These are phyloP conservation scores for Agonum fuliginosum DNA, from an alignment of 2,888 invertebrate species.

Conservation along the genomic window DNA sequence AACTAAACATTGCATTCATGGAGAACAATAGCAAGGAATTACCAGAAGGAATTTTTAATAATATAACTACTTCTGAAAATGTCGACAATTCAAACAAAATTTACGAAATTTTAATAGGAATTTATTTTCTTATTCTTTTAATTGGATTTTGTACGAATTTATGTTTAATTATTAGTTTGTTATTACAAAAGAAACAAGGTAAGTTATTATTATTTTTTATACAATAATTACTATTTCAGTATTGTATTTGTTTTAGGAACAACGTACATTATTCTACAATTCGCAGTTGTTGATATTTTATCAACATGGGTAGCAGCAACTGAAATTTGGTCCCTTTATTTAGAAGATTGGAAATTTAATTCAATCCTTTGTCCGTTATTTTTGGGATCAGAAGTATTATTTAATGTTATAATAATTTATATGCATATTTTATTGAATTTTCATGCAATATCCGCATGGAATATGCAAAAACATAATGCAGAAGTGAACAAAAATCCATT, in stretches of 20 bases:
- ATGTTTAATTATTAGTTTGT: slow-evolving; percentile 43
- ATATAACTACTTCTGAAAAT: neutral
- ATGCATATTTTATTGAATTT: slow-evolving; percentile 76
- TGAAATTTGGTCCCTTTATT: slow-evolving; percentile 75
- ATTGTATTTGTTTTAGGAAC: slow-evolving; percentile 39
- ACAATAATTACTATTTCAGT: neutral
- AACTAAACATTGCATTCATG: neutral
- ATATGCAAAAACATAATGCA: slow-evolving; percentile 73
- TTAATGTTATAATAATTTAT: slow-evolving; percentile 76
- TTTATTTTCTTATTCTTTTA: slow-evolving; percentile 26
- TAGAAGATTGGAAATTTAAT: slow-evolving; percentile 75
- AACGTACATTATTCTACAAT: slow-evolving; percentile 73
- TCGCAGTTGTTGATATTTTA: slow-evolving; percentile 74
- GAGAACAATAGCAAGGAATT: slow-evolving; percentile 5
- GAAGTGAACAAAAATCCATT: slow-evolving; percentile 69
- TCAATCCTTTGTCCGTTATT: slow-evolving; percentile 74
- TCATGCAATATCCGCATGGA: slow-evolving; percentile 76
- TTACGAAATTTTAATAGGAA: slow-evolving; percentile 5
- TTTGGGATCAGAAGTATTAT: slow-evolving; percentile 75
- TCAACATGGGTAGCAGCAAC: slow-evolving; percentile 73
- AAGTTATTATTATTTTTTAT: slow-evolving; percentile 10
- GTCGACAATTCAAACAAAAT: slow-evolving; percentile 1
- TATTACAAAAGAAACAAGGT: slow-evolving; percentile 51
- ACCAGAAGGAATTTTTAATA: neutral
- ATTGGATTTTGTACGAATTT: slow-evolving; percentile 42